Base-by-base conservation (phyloP, 2,113 vertebrate genomes). In the Cyprinodon variegatus region DNA sequence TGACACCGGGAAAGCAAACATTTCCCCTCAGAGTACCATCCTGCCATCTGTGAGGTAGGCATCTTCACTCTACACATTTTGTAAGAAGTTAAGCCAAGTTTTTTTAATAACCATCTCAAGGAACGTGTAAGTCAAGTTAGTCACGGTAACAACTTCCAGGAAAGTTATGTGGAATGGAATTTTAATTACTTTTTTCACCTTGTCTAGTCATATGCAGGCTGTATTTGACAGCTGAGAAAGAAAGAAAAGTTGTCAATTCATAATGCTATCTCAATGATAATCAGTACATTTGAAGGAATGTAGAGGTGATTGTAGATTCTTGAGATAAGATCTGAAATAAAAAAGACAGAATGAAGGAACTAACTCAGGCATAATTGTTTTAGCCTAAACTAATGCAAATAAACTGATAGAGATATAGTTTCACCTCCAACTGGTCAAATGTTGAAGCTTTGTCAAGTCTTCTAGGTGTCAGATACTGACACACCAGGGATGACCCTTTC, bases 11-110 rank as follows among this genome's bases (percentile, higher is more conserved):
- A 12, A 13, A 40, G 4, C 68, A 68, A 89, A 90, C 69, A 48
- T 45, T 4, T 86, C 86, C 1, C 88, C 86, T 0, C 83, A 78
- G 70, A 81, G 79, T 60, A 83, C 83, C 59, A 37, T 86, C 12
- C 22, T 85, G 4, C 86, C 85, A 0, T 39, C 22, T 0, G 1
- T 87, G 13, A 74, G 89, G 83, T 87, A 64, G 59, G n/a, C 48
- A 53, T 15, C 13, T 17, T 20, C 48, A 20, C 48, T 53, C 12
- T 48, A 2, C 0, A 14, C 4, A 3, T 40, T 20, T 50, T 53
- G 5, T 50, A 29, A 29, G 29, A 29, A 29, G 29, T 29, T 29
- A 29, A 29, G 1, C 29, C 29, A 20, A 20, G 50, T 13, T 53
- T 53, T 20, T 2, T 11, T 10, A 45, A 45, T 45, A 10, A 45